Evolutionary conservation across 2,888 invertebrate genomes (phyloP).

Genomic region (Galerucella pusilla): DNA sequence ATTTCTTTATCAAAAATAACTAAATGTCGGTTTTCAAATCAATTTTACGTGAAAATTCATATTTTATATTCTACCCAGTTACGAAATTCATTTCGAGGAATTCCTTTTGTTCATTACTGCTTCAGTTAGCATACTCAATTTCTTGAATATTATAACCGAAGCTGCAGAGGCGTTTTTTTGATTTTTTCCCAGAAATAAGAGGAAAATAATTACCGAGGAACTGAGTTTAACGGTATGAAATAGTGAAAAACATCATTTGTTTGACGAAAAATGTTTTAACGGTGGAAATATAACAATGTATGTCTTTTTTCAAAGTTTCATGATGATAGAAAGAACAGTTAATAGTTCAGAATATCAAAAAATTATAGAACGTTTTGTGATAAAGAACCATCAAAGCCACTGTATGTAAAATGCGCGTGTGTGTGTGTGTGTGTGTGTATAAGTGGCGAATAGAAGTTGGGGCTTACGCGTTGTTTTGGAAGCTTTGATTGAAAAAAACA

Average conservation of each 20-base stretch:
- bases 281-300: no score
- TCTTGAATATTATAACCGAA: conserved; percentile 41
- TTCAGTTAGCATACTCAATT: conserved; percentile 46
- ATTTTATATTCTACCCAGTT: conserved; percentile 46
- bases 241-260: not conserved
- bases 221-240: not conserved
- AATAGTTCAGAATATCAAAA: no score
- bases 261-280: not conserved
- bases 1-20: conserved; percentile 2
- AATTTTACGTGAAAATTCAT: conserved; percentile 15
- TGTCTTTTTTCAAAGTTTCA: no score
- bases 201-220: not conserved
- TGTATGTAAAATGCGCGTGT: no score
- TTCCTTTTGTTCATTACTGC: conserved; percentile 50
- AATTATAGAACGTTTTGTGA: no score
- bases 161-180: not conserved
- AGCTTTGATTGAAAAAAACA: no score
- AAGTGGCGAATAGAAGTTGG: no score
- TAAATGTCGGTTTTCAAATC: conserved; percentile 11
- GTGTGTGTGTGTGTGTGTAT: no score
- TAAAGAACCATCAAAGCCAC: no score
- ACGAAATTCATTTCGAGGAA: conserved; percentile 47
- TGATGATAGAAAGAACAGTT: no score
- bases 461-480: no score
- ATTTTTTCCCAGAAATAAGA: not conserved